Evolutionary conservation across 2,113 vertebrate species (phyloP).

Genomic region (Ranitomeya imitator): DNA sequence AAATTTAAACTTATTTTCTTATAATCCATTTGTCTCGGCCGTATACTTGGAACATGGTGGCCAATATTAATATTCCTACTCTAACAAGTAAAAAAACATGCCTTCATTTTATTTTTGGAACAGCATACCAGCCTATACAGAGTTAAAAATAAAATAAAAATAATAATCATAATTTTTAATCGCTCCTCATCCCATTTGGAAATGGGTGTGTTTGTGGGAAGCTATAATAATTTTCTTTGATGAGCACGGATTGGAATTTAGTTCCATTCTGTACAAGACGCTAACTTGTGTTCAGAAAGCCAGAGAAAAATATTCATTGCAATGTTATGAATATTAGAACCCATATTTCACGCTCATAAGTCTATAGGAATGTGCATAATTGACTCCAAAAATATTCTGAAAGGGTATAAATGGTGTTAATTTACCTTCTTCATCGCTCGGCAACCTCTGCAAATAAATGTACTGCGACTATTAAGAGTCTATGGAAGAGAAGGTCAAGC

Average conservation of each 20-base stretch:
- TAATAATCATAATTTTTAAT: neutral
- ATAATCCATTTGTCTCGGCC: too few species aligned
- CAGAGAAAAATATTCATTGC: conserved; percentile 56
- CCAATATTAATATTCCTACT: too few species aligned
- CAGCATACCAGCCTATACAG: neutral
- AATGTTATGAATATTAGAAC: conserved; percentile 50
- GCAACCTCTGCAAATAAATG: conserved; percentile 51
- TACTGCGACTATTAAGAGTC: conserved; percentile 25
- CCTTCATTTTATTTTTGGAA: too few species aligned
- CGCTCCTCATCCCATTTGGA: neutral
- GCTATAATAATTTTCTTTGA: conserved; percentile 8
- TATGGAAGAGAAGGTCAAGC: conserved; percentile 42
- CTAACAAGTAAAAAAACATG: too few species aligned
- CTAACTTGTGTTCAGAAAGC: conserved; percentile 47
- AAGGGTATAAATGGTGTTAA: conserved; percentile 46
- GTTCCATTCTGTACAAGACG: conserved; percentile 20
- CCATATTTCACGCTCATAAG: conserved; percentile 50
- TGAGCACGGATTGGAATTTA: conserved; percentile 29
- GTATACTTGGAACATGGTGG: too few species aligned
- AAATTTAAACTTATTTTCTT: too few species aligned
- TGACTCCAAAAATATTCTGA: conserved; percentile 45
- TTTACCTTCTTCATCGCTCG: conserved; percentile 39
- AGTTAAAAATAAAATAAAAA: conserved; percentile 11
- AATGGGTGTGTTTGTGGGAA: conserved; percentile 14
- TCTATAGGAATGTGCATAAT: conserved; percentile 54